Base-by-base conservation (phyloP, 2,113 vertebrate species). In the Datnioides undecimradiatus region DNA sequence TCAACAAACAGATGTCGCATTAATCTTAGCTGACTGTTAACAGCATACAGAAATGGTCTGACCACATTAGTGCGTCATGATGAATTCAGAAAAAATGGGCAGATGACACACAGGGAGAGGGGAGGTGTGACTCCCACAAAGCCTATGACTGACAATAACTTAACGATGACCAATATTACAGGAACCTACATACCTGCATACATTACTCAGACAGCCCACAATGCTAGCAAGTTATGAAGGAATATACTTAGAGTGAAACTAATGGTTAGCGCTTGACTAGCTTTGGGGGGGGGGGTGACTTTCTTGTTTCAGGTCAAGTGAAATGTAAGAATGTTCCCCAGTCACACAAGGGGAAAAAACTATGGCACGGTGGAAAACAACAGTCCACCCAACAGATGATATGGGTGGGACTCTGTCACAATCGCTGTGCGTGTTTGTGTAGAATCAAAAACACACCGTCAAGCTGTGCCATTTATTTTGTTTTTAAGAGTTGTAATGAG, bases 61-160 rank as follows among this genome's bases (percentile, higher is more conserved):
- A 84, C 77, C 74, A 57, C 68, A 84, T 77, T 11, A 45, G 23
- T 76, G 82, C 52, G 70, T 86, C 66, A 80, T 21, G 57, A 60
- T 79, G 1, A 66, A 66, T 94, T 92, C 83, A 78, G 87, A 87
- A 75, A 89, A 89, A 90, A 84, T 73, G 51, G 84, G 60, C 88
- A 68, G 86, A 92, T 91, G 89, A 93, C 91, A 93, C 84, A 91
- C 51, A 58, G 87, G 79, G 76, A 87, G 79, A 81, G 83, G 49
- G 6, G 69, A 52, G 76, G 60, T 80, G 80, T 59, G 82, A 92
- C 89, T 86, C 63, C 85, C 78, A 85, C 83, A 79, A 52, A 85
- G 77, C 77, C 80, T 33, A 48, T 25, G 13, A 36, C 76, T 67
- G 46, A 84, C 90, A 80, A 54, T 77, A 80, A 93, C 86, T 89